Conservation (phyloP, 2,888 invertebrate genomes). For the Pollenia labialis region DNA sequence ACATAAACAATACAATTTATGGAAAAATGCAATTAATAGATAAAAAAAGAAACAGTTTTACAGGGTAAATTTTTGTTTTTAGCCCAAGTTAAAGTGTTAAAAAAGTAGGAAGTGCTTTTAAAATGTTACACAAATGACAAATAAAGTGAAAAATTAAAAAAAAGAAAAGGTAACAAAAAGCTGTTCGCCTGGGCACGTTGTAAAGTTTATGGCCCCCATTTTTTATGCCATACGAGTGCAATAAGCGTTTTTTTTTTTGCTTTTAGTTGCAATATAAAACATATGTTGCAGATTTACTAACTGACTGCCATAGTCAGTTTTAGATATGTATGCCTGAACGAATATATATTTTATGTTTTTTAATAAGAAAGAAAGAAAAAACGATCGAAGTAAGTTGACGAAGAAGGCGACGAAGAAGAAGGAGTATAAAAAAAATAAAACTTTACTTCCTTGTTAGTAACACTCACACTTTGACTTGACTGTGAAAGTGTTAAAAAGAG, state of each 20-base stretch:
- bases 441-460: conserved; percentile 71
- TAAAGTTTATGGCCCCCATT: conserved; percentile 47
- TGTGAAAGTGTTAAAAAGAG: conserved; percentile 67
- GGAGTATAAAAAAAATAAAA: not conserved
- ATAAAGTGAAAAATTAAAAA: not conserved
- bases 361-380: conserved; percentile 1
- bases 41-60: conserved; percentile 24
- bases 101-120: conserved; percentile 61
- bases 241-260: not conserved
- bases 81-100: conserved; percentile 47
- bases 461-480: conserved; percentile 68
- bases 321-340: not conserved
- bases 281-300: conserved; percentile 29
- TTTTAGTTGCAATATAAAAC: conserved; percentile 24
- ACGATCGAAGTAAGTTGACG: not conserved
- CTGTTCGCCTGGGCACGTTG: conserved; percentile 29
- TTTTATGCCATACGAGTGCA: conserved; percentile 39
- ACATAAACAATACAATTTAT: conserved; percentile 1
- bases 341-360: not conserved
- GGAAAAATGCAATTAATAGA: not conserved
- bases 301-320: conserved; percentile 9
- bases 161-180: conserved; percentile 38
- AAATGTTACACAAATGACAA: conserved; percentile 42
- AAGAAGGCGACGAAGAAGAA: not conserved
- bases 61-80: conserved; percentile 6